A percentile compares a stretch with the other conserved stretches of the same genome.
Evolutionary conservation across 2,888 invertebrate species (phyloP).

Genomic region (Tenthredo amoena): DNA sequence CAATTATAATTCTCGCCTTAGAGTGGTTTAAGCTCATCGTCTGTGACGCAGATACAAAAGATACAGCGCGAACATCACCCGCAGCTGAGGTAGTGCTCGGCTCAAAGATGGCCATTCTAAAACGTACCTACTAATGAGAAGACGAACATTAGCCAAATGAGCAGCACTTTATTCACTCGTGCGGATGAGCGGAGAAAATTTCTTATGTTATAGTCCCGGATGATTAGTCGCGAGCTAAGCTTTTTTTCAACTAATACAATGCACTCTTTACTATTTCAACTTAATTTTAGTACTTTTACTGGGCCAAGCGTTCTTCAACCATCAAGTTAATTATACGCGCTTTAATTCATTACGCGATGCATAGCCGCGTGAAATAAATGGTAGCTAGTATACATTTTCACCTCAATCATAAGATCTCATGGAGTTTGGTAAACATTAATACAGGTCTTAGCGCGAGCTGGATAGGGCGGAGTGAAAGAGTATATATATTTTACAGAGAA

Average conservation of each 20-base stretch:
- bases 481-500: background rate
- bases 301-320: background rate
- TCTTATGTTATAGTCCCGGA: background rate
- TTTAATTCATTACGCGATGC: background rate
- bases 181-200: background rate
- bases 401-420: background rate
- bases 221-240: background rate
- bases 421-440: background rate
- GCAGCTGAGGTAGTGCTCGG: slow-evolving; percentile 10
- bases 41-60: background rate
- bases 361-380: background rate
- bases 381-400: background rate
- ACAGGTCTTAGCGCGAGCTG: too few relatives aligned
- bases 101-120: slow-evolving; percentile 5
- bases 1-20: background rate
- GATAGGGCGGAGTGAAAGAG: background rate
- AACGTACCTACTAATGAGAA: slow-evolving; percentile 41
- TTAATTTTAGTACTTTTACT: background rate
- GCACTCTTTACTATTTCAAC: background rate
- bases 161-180: slow-evolving; percentile 25
- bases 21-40: slow-evolving; percentile 1
- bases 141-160: slow-evolving; percentile 40
- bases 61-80: slow-evolving; percentile 16
- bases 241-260: background rate
- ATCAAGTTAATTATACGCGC: background rate